These are phyloP conservation scores for Lumbricus terrestris DNA, from an alignment of 2,888 invertebrate species.

Conservation along the genomic window DNA sequence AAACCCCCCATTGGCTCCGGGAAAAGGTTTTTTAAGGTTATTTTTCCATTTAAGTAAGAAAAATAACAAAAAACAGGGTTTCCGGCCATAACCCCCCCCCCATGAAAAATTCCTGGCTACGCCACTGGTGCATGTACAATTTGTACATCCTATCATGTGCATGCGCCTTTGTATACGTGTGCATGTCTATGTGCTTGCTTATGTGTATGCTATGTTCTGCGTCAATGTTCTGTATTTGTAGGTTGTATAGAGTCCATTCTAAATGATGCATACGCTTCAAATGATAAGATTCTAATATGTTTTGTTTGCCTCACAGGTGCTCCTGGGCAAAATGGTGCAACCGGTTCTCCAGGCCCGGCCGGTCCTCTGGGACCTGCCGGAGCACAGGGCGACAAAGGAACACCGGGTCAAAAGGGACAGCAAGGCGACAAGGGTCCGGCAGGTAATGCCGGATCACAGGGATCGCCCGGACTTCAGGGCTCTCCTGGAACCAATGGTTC, in stretches of 20 bases:
- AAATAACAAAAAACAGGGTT: too few species aligned
- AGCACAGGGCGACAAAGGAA: constrained; percentile 23
- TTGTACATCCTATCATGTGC: too few species aligned
- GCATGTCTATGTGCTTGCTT: not conserved
- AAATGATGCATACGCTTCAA: too few species aligned
- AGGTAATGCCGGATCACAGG: constrained; percentile 28
- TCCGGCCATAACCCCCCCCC: too few species aligned
- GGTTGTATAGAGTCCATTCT: too few species aligned
- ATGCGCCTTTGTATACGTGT: too few species aligned
- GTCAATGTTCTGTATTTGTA: not conserved
- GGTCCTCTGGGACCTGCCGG: constrained; percentile 31
- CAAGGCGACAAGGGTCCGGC: constrained; percentile 23
- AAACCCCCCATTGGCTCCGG: too few species aligned
- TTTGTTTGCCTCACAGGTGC: not conserved
- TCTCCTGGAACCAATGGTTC: constrained; percentile 28
- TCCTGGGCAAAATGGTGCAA: constrained; percentile 14
- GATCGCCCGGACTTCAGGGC: constrained; percentile 26
- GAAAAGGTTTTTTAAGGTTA: too few species aligned
- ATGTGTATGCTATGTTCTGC: not conserved
- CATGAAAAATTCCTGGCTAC: too few species aligned
- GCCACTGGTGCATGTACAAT: too few species aligned
- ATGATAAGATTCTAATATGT: not conserved
- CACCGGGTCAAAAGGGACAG: not conserved
- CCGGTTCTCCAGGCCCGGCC: constrained; percentile 8
- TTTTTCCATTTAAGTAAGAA: too few species aligned